Conservation (phyloP, 2,888 invertebrate species). For the Drosophila suboccidentalis region DNA sequence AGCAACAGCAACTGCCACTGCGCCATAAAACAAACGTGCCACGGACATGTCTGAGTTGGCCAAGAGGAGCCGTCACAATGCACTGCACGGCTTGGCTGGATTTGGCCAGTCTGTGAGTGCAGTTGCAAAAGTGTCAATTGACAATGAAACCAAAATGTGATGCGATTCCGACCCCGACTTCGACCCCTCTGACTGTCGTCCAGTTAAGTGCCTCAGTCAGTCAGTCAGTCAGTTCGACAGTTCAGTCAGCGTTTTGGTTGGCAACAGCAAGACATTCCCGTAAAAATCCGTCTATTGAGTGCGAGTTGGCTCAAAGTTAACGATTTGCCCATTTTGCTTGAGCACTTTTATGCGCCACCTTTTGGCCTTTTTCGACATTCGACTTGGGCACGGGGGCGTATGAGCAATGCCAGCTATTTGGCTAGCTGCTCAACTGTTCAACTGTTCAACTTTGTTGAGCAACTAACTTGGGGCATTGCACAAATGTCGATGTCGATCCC, state of each 20-base stretch:
- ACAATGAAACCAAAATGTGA: constrained; percentile 76
- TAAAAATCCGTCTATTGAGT: constrained; percentile 60
- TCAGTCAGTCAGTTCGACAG: constrained; percentile 6
- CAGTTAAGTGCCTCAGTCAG: constrained; percentile 10
- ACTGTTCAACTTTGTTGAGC: constrained; percentile 59
- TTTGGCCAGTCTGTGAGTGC: constrained; percentile 37
- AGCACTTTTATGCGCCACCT: constrained; percentile 73
- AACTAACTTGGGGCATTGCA: constrained; percentile 40
- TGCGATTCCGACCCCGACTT: constrained; percentile 6
- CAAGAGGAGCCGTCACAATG: constrained; percentile 5
- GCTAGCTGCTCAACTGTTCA: constrained; percentile 34
- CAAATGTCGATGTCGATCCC: constrained; percentile 24
- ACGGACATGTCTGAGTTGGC: constrained; percentile 6
- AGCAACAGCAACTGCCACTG: constrained; percentile 71
- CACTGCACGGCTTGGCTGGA: constrained; percentile 1
- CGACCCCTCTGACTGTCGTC: constrained; percentile 17
- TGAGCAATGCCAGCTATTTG: constrained; percentile 61
- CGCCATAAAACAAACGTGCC: constrained; percentile 71
- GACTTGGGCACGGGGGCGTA: constrained; percentile 38
- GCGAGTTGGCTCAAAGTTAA: constrained; percentile 67
- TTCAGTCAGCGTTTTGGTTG: constrained; percentile 12
- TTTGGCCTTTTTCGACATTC: constrained; percentile 11
- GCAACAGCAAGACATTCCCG: constrained; percentile 42
- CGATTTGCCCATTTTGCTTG: constrained; percentile 72
- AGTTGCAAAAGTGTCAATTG: constrained; percentile 76